phyloP scores from a whole-genome alignment of 2,113 vertebrate species.

The Butorides virescens region DNA sequence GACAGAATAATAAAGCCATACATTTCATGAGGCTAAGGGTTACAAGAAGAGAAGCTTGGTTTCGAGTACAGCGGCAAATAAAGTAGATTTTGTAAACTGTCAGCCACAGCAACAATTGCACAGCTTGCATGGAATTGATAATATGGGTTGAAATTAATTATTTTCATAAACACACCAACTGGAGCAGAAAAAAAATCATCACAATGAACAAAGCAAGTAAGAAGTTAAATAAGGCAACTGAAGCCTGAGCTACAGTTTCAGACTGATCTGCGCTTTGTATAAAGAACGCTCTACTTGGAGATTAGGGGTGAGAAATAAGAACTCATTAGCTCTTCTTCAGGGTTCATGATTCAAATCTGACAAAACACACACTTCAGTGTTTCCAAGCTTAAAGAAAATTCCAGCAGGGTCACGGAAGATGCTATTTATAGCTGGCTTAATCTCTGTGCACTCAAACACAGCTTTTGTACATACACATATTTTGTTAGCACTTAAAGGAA shows the following conservation, averaged over 20 bases:
- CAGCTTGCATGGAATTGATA: not conserved
- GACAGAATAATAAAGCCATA: not conserved
- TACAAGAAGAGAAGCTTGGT: not conserved
- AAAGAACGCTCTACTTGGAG: constrained; percentile 29
- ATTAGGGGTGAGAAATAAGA: constrained; percentile 53
- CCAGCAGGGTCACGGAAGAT: constrained; percentile 67
- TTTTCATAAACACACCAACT: constrained; percentile 4
- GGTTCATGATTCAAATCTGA: constrained; percentile 71
- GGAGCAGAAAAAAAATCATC: not conserved
- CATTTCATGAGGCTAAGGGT: not conserved
- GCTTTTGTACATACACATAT: constrained; percentile 41
- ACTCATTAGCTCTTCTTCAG: constrained; percentile 73
- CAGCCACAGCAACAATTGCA: not conserved
- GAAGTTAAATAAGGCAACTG: not conserved
- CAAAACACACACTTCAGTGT: constrained; percentile 77
- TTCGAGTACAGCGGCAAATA: not conserved
- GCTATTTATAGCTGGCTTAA: constrained; percentile 75
- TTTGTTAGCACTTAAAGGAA: constrained; percentile 11
- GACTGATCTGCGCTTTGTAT: not conserved
- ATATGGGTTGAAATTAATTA: not conserved
- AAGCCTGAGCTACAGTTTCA: not conserved
- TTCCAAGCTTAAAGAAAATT: constrained; percentile 74
- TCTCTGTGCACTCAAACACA: constrained; percentile 48
- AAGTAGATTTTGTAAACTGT: not conserved
- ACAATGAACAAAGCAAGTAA: not conserved